These are phyloP conservation scores for Oreocharis arfaki DNA, from an alignment of 2,113 vertebrate genomes.

Conservation along the genomic window DNA sequence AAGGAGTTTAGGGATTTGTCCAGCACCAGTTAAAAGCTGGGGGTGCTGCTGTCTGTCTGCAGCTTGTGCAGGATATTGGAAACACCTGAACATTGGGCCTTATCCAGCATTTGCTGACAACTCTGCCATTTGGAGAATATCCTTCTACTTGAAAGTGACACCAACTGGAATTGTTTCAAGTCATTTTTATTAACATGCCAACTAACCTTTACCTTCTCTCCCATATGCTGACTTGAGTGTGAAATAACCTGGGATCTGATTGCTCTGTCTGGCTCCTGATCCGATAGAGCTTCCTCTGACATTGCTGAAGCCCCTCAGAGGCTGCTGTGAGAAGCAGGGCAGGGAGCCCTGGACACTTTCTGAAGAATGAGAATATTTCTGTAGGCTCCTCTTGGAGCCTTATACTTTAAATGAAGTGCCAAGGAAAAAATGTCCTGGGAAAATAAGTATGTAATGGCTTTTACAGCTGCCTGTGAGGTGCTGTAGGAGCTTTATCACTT, in stretches of 20 bases:
- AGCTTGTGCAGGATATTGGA: background rate
- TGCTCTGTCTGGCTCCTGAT: background rate
- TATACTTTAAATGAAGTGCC: background rate
- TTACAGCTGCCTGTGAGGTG: background rate
- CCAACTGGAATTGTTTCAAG: background rate
- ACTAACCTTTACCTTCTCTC: background rate
- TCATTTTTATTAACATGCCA: background rate
- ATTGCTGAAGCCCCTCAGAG: background rate
- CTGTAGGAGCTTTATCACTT: background rate
- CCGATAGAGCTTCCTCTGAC: background rate
- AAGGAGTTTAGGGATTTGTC: background rate
- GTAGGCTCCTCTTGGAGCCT: background rate
- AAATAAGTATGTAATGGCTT: background rate
- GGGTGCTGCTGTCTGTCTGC: background rate
- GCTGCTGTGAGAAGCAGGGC: background rate
- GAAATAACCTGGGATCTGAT: background rate
- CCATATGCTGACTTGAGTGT: background rate
- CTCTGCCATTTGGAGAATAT: background rate
- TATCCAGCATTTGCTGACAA: background rate
- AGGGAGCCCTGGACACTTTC: background rate
- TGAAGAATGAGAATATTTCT: background rate
- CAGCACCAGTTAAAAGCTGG: background rate
- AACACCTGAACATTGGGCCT: background rate
- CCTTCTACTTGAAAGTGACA: background rate
- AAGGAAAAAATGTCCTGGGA: background rate